Evolutionary conservation across 2,888 invertebrate genomes (phyloP).

Genomic region (Torymus tubicola): DNA sequence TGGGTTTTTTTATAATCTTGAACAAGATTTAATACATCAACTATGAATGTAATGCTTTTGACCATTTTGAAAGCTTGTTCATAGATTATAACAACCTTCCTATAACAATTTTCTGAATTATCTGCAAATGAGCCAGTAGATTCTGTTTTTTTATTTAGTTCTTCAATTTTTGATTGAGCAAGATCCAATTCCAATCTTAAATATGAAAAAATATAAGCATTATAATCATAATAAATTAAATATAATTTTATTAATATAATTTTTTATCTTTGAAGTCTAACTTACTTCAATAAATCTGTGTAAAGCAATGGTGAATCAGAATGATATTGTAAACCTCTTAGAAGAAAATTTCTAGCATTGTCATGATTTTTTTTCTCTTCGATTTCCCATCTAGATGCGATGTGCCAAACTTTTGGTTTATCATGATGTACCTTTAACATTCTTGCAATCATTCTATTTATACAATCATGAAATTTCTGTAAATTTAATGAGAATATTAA

Average conservation of each 20-base stretch:
- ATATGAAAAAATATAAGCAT: slow-evolving; percentile 30
- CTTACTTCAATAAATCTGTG: slow-evolving; percentile 82
- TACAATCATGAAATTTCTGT: slow-evolving; percentile 70
- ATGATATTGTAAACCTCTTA: slow-evolving; percentile 87
- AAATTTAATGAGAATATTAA: slow-evolving; percentile 22
- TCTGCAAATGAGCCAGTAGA: slow-evolving; percentile 11
- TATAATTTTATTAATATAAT: background rate
- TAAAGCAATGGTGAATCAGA: slow-evolving; percentile 83
- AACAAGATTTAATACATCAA: slow-evolving; percentile 80
- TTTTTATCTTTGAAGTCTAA: background rate
- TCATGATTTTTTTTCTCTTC: slow-evolving; percentile 83
- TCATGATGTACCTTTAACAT: slow-evolving; percentile 83
- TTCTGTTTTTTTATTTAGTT: slow-evolving; percentile 51
- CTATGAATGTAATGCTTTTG: slow-evolving; percentile 79
- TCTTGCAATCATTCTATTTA: slow-evolving; percentile 73
- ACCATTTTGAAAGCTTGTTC: slow-evolving; percentile 80
- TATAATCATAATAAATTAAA: slow-evolving; percentile 9
- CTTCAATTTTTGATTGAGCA: slow-evolving; percentile 54
- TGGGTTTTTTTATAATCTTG: slow-evolving; percentile 80
- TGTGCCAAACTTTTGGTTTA: slow-evolving; percentile 86
- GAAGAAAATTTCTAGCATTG: slow-evolving; percentile 83
- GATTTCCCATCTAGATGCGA: slow-evolving; percentile 88
- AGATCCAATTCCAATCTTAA: slow-evolving; percentile 66
- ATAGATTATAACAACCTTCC: slow-evolving; percentile 81
- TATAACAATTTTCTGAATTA: slow-evolving; percentile 72